These are phyloP conservation scores for Callipepla squamata DNA, from an alignment of 2,113 vertebrate genomes.

Conservation along the genomic window DNA sequence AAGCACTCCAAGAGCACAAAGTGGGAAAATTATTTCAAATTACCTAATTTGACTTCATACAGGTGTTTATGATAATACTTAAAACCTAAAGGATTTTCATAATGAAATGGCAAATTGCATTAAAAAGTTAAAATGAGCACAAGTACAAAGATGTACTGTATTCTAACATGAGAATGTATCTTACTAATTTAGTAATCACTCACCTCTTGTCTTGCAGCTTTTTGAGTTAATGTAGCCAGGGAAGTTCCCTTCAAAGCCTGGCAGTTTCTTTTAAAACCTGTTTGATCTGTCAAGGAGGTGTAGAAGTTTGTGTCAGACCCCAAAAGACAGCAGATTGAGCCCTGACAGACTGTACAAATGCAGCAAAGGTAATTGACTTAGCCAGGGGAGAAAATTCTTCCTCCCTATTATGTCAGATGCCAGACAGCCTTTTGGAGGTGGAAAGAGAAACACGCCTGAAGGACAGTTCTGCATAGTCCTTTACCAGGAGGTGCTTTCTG, in stretches of 20 bases:
- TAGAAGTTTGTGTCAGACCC: slow-evolving; percentile 21
- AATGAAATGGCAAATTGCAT: slow-evolving; percentile 12
- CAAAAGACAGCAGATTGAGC: background rate
- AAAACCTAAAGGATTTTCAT: background rate
- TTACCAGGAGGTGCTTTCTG: background rate
- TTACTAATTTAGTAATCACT: slow-evolving; percentile 17
- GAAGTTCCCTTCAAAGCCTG: slow-evolving; percentile 38
- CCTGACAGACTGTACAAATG: slow-evolving; percentile 17
- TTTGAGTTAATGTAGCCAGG: background rate
- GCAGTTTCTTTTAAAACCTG: background rate
- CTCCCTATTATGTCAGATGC: slow-evolving; percentile 18
- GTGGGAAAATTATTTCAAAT: background rate
- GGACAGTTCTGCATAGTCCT: background rate
- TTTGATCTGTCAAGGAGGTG: slow-evolving; percentile 51
- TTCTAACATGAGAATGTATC: background rate
- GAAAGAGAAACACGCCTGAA: background rate
- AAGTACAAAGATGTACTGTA: background rate
- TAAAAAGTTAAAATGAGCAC: background rate
- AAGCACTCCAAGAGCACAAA: background rate
- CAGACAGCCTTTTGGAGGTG: slow-evolving; percentile 3
- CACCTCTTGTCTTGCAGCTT: slow-evolving; percentile 15
- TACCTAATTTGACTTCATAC: background rate
- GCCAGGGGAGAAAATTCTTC: slow-evolving; percentile 57
- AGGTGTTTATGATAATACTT: background rate
- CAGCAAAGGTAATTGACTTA: slow-evolving; percentile 34